These are phyloP conservation scores for Ambastaia sidthimunki DNA, from an alignment of 2,797 vertebrate species.

Conservation along the genomic window DNA sequence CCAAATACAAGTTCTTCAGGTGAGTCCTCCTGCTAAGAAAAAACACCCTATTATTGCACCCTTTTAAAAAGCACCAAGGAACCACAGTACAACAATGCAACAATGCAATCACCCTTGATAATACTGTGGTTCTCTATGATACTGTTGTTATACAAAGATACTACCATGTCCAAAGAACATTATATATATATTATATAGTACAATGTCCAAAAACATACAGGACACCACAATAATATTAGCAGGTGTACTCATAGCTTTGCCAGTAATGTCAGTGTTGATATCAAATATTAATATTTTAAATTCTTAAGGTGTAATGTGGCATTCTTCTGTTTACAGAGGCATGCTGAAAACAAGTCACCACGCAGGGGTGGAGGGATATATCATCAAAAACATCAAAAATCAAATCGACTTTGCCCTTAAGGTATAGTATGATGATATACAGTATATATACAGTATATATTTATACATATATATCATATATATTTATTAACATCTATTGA, in stretches of 20 bases:
- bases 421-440: constrained; percentile 77
- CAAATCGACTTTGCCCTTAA: constrained; percentile 85
- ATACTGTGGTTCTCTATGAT: too few species aligned
- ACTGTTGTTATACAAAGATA: too few species aligned
- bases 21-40: constrained; percentile 62
- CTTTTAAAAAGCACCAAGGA: too few species aligned
- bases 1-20: constrained; percentile 94
- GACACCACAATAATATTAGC: too few species aligned
- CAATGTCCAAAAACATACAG: too few species aligned
- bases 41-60: too few species aligned
- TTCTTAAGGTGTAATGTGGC: not conserved
- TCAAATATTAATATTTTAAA: not conserved
- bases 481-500: not conserved
- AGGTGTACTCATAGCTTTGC: not conserved
- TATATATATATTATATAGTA: not conserved
- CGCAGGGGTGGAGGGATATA: constrained; percentile 91
- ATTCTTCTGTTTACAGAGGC: constrained; percentile 79
- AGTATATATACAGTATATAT: too few species aligned
- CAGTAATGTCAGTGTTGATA: not conserved
- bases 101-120: not conserved
- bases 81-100: too few species aligned
- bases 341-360: constrained; percentile 89
- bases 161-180: not conserved
- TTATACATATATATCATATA: too few species aligned
- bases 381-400: constrained; percentile 95